These are phyloP conservation scores for Forbesichthys agassizii DNA, from an alignment of 2,113 vertebrate species.

Conservation along the genomic window DNA sequence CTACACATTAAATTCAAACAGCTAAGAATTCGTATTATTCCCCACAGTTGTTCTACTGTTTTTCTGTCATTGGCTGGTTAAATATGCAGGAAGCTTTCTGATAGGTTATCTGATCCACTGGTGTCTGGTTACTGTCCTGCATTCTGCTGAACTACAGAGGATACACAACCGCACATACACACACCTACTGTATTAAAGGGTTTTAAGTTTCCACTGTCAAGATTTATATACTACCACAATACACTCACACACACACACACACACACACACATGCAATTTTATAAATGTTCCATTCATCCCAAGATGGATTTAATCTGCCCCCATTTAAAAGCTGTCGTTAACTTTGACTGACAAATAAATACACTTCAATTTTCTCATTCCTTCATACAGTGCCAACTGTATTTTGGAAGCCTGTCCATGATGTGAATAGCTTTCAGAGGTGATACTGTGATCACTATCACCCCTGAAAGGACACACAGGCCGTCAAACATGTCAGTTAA, in stretches of 20 bases:
- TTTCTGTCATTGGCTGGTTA: slow-evolving; percentile 45
- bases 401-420: slow-evolving; percentile 32
- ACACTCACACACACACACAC: slow-evolving; percentile 40
- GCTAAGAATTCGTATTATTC: not conserved
- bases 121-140: slow-evolving; percentile 61
- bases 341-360: slow-evolving; percentile 70
- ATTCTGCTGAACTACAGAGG: slow-evolving; percentile 45
- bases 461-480: slow-evolving; percentile 14
- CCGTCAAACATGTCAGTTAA: slow-evolving; percentile 8
- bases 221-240: not conserved
- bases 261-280: not conserved
- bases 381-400: slow-evolving; percentile 53
- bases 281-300: slow-evolving; percentile 50
- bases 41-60: slow-evolving; percentile 10
- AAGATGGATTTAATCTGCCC: slow-evolving; percentile 49
- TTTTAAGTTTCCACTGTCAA: slow-evolving; percentile 47
- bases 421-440: slow-evolving; percentile 37
- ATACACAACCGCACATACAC: slow-evolving; percentile 34
- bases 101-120: slow-evolving; percentile 62
- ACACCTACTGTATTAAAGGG: slow-evolving; percentile 58
- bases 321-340: slow-evolving; percentile 56
- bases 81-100: slow-evolving; percentile 68
- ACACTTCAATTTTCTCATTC: slow-evolving; percentile 54
- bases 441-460: slow-evolving; percentile 35
- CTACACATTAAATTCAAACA: not conserved